Evolutionary conservation across 2,113 vertebrate species (phyloP).

Genomic region (Ahaetulla prasina): DNA sequence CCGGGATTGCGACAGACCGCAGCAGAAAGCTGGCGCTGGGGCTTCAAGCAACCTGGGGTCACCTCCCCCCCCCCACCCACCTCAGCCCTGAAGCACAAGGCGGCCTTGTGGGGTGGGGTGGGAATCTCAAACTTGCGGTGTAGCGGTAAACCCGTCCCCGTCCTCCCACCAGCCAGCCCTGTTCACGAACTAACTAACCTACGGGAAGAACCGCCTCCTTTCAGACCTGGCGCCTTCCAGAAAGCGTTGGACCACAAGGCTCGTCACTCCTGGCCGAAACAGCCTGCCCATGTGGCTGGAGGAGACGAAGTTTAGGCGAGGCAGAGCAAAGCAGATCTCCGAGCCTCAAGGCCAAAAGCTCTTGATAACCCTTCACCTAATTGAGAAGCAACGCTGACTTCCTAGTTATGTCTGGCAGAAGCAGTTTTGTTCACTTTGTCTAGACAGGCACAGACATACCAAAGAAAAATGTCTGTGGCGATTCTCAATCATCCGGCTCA

Average conservation of each 20-base stretch:
- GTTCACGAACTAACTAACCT: slow-evolving; percentile 32
- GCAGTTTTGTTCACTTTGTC: slow-evolving; percentile 4
- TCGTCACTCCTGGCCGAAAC: background rate
- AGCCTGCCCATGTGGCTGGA: background rate
- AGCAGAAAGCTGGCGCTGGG: background rate
- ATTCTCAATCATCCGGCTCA: too few species aligned
- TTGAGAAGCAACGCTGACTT: slow-evolving; percentile 28
- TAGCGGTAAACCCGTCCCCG: background rate
- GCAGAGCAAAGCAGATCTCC: slow-evolving; percentile 2
- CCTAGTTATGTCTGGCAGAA: slow-evolving; percentile 2
- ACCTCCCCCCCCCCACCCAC: rapidly evolving
- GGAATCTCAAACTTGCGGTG: background rate
- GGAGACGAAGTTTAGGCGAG: background rate
- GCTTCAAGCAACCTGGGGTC: background rate
- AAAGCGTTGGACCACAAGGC: background rate
- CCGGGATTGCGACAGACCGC: background rate
- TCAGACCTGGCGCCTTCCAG: background rate
- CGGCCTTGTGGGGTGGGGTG: background rate
- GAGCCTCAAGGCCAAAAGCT: slow-evolving; percentile 38
- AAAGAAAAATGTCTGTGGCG: background rate
- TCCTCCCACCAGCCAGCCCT: background rate
- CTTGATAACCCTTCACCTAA: slow-evolving; percentile 11
- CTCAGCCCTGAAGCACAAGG: slow-evolving; percentile 13
- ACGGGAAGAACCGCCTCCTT: slow-evolving; percentile 18
- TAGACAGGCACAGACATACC: background rate